Evolutionary conservation across 1,140 invertebrate genomes (phyloP).

Genomic region (Drosophila parabipectinata): DNA sequence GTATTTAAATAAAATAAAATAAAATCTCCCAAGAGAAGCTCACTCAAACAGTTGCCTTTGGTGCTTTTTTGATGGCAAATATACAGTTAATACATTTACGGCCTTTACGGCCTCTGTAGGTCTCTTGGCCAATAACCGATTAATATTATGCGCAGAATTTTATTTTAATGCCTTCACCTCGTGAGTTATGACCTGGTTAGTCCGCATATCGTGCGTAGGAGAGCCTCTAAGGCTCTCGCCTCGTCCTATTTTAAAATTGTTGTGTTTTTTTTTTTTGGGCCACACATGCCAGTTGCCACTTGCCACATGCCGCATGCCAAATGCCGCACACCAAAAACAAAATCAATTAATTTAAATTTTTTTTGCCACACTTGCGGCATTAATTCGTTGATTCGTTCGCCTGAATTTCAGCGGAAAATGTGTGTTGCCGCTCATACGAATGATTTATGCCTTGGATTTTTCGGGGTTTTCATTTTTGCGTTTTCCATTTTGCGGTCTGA

Average conservation of each 20-base stretch:
- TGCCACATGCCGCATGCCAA: constrained; percentile 3
- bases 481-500: neutral
- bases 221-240: too few species aligned
- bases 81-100: too few species aligned
- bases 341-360: constrained; percentile 76
- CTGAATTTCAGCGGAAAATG: constrained; percentile 40
- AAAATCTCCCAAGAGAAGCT: too few species aligned
- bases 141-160: constrained; percentile 38
- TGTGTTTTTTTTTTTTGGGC: neutral
- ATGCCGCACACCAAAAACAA: constrained; percentile 37
- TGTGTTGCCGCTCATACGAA: constrained; percentile 30
- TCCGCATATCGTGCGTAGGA: constrained; percentile 61
- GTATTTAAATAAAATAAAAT: too few species aligned
- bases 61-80: too few species aligned
- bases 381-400: constrained; percentile 52
- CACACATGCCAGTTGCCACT: too few species aligned
- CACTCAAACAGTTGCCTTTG: too few species aligned
- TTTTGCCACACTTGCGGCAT: constrained; percentile 66
- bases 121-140: constrained; percentile 57
- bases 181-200: constrained; percentile 53
- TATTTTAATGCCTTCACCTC: too few species aligned
- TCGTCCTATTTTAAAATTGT: too few species aligned
- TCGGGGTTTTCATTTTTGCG: too few species aligned
- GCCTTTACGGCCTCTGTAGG: neutral
- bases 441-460: constrained; percentile 26